Evolutionary conservation across 2,797 vertebrate genomes (phyloP), one percentile per base, ranked within the genome.

Genomic region (Chromis chromis): DNA sequence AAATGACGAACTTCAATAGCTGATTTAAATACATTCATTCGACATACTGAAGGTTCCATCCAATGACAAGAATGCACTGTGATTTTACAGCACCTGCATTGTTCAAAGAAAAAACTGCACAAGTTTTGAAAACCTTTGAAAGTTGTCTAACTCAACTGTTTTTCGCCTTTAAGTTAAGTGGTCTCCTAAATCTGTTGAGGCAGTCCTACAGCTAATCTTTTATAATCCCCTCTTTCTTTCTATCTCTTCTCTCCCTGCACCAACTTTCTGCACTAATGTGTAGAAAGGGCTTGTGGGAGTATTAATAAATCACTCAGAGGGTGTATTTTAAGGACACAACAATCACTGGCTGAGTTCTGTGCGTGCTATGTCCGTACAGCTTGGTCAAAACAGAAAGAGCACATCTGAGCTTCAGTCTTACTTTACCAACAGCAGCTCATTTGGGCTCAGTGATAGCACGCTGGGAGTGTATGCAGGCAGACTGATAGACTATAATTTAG

Each of bases 281-380:
- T 80, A 65, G 68, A 67, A 67, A 81, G 44, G 42, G 65, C 59
- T 79, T 56, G 39, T 78, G 65, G 77, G 67, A 71, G 70, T 78
- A 42, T 78, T 86, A 74, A 76, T 86, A 76, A 86, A 86, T 40
- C n/a, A 27, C 75, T 74, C 7, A n/a, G 65, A 77, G 77, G 78
- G 75, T 74, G 77, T 74, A 48, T 86, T 88, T 82, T 76, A 71
- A 86, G 79, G 74, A 79, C 68, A 70, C 61, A 74, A 53, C 68
- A 70, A 74, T 71, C 81, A 71, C 40, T 19, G 77, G 64, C 71
- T 63, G 28, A 68, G 49, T 64, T 65, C 75, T 77, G 68, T 82
- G 82, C 61, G 44, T 46, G 28, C 40, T 59, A 4, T 49, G 61
- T 59, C 66, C 54, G 50, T 44, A 66, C 56, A 81, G 69, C 48